Base-by-base conservation (phyloP, 2,888 invertebrate species). In the Teleiodes luculella region DNA sequence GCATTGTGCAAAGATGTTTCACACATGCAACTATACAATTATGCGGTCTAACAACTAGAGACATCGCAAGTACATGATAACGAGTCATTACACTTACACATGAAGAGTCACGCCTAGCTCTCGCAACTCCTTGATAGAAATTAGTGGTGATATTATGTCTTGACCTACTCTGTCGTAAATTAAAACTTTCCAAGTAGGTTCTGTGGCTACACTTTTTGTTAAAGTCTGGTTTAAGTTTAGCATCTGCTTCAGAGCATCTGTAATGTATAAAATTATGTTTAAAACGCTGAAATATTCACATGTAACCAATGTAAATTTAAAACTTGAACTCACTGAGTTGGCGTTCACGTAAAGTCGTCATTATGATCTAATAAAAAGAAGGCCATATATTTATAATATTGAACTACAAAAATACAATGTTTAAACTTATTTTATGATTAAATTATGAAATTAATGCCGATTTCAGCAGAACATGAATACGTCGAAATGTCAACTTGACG, bases 51-150 rank as follows among this genome's bases (percentile, higher is more conserved):
- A n/a, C 6, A 24, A 24, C 24, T 24, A 24, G 3, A 3, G 3
- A 24, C 24, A 24, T 4, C 6, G 24, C 6, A 24, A 24, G 6
- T 30, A 45, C n/a, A 36, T 36, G 30, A 37, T 13, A 60, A 57
- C 41, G 20, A 14, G 13, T 31, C 20, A 43, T 57, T 41, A 33
- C 65, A 91, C 94, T 92, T 92, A 98, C 97, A 99, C 94, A 91
- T 99, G 98, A 57, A 99, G 92, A 35, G 99, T 99, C 39, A 99
- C 97, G 59, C 99, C 99, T 72, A 97, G 89, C 80, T 99, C 98
- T 67, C 99, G 86, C 3, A 99, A 91, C 74, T 99, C 98, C 81
- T 98, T 98, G 14, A 99, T 95, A 16, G 98, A 96, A 73, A 99
- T 93, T 52, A 99, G 86, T 0, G 99, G 99, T 11, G 99, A 98